Evolutionary conservation across 2,113 vertebrate species (phyloP).

Genomic region (Hylia prasina): DNA sequence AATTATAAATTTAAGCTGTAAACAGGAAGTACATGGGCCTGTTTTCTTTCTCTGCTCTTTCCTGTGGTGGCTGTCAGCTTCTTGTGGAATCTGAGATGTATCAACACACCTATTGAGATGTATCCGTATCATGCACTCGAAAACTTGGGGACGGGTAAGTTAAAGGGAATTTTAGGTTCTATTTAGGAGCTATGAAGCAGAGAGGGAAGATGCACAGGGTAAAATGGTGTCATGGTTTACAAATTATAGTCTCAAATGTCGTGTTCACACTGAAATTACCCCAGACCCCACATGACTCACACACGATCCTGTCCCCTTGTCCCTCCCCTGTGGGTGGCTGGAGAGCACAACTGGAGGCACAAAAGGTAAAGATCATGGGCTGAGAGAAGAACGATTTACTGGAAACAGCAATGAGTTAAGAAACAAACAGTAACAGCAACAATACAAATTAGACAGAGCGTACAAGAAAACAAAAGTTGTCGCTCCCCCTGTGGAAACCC

Average conservation of each 20-base stretch:
- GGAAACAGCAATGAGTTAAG: background rate
- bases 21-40: background rate
- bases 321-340: background rate
- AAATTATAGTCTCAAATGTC: background rate
- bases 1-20: background rate
- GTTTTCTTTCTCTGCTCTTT: background rate
- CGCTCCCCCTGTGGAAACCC: rapidly evolving
- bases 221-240: background rate
- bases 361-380: background rate
- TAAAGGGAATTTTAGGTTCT: background rate
- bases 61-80: background rate
- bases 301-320: background rate
- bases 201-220: background rate
- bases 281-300: background rate
- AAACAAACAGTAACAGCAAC: background rate
- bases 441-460: background rate
- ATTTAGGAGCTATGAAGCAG: background rate
- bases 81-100: background rate
- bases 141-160: background rate
- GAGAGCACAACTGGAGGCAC: background rate
- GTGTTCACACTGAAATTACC: background rate
- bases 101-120: background rate
- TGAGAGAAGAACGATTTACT: background rate
- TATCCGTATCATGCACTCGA: background rate
- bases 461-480: background rate